A percentile compares a stretch with the other conserved stretches of the same genome.
Conservation (phyloP, 2,113 vertebrate species). For the Monarcha castaneiventris region DNA sequence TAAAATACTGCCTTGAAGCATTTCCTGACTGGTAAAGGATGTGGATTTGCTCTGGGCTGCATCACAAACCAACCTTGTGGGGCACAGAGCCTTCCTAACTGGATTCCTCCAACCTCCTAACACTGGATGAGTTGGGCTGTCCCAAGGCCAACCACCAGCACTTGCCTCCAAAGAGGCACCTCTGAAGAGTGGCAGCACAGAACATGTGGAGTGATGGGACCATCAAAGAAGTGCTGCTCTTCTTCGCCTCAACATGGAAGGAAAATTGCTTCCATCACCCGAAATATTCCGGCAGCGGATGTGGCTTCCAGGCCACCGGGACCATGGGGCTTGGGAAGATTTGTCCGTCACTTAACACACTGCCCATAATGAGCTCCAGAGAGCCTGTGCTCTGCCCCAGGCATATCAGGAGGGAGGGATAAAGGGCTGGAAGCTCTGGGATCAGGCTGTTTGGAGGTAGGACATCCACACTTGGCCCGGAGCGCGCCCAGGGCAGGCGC, state of each 20-base stretch:
- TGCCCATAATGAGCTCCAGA: not conserved
- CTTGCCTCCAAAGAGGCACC: not conserved
- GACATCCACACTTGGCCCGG: not conserved
- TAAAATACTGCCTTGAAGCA: not conserved
- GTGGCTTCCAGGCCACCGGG: not conserved
- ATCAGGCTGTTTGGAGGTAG: not conserved
- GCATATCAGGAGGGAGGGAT: not conserved
- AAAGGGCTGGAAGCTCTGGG: not conserved
- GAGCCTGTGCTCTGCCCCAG: not conserved
- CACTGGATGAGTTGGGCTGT: not conserved
- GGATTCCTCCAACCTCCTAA: not conserved
- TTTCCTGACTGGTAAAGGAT: not conserved
- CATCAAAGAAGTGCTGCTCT: not conserved
- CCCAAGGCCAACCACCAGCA: not conserved
- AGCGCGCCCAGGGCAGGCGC: not conserved
- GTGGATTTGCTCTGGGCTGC: not conserved
- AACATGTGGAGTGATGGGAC: fast-evolving
- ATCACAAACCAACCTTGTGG: not conserved
- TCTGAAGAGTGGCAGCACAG: not conserved
- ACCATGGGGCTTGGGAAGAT: not conserved
- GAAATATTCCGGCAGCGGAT: fast-evolving
- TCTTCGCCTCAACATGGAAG: not conserved
- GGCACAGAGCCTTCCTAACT: not conserved
- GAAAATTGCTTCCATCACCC: not conserved
- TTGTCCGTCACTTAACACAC: fast-evolving